Evolutionary conservation across 2,113 vertebrate genomes (phyloP), one percentile per base, ranked within the genome.

Genomic region (Gymnogyps californianus): DNA sequence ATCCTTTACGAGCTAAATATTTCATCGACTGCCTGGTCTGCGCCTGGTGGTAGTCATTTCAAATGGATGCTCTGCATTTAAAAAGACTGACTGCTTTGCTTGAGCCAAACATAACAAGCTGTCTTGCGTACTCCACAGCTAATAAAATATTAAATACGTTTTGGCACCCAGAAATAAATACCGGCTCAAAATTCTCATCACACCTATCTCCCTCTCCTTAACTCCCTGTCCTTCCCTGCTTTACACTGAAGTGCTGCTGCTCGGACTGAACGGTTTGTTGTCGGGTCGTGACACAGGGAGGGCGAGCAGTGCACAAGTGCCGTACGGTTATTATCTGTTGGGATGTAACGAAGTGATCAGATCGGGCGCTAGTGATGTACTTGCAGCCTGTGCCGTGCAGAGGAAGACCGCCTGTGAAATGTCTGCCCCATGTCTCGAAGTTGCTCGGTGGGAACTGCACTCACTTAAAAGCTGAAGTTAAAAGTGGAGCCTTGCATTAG

Each of bases 121-220:
- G 49, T 58, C 79, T 77, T 32, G 14, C 58, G 47, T 40, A 38
- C 76, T 92, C 71, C 64, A 49, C 16, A 71, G 66, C 83, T 95
- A 81, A 87, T 96, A 29, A 96, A 96, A 91, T 89, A 95, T 95
- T 92, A 58, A 91, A 66, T 61, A 74, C 0, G 0, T 89, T 91
- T 92, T 94, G 80, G 80, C 93, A 95, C 82, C 66, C 79, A 89
- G 66, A 69, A 95, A 83, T 83, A 79, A 92, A 83, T 64, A 69
- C 1, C 0, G 2, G n/a, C 62, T 92, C 0, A 0, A 75, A 72
- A 61, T 44, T 61, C 76, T 54, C 19, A 7, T 59, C 29, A 22
- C 32, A 4, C 5, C 0, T 21, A 20, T 15, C 71, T 81, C 61
- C 29, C 38, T 42, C 47, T 57, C 51, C 62, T 59, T 22, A 86